phyloP scores from a whole-genome alignment of 2,113 vertebrate genomes.

The sheep (Ovis aries) region DNA sequence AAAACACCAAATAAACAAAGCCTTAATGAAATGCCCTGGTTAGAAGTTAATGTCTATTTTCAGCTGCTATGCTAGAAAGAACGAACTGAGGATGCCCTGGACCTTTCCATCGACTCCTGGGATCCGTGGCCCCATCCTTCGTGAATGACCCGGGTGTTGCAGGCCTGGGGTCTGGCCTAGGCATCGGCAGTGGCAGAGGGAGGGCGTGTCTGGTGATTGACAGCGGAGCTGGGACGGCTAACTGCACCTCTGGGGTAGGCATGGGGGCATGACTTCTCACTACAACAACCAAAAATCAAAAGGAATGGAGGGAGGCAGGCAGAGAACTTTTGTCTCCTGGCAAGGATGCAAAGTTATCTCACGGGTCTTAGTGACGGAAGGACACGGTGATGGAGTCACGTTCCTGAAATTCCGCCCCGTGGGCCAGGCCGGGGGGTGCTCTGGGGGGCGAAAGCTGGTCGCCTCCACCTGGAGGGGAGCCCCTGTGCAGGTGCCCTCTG shows the following conservation, averaged over 20 bases:
- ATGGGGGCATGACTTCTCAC: fast-evolving
- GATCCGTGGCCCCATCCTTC: fast-evolving
- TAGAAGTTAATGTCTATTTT: background rate
- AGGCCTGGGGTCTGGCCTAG: fast-evolving
- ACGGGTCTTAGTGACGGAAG: too few species aligned
- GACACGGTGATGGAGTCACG: background rate
- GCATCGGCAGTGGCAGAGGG: background rate
- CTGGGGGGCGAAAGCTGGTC: background rate
- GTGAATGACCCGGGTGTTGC: background rate
- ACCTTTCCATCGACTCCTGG: background rate
- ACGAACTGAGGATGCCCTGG: background rate
- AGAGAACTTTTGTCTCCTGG: background rate
- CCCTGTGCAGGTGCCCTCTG: background rate
- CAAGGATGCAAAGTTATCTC: background rate
- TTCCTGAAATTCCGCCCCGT: background rate
- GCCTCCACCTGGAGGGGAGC: fast-evolving
- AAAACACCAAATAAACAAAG: background rate
- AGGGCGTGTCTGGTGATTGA: fast-evolving
- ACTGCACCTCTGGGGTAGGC: fast-evolving
- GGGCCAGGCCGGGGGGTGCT: background rate
- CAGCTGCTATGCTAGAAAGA: background rate
- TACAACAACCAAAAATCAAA: background rate
- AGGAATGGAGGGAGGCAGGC: background rate
- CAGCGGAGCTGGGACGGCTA: fast-evolving
- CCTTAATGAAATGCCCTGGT: background rate